These are phyloP conservation scores for Oscheius sp. DNA, from an alignment of 2,888 invertebrate species.

Conservation along the genomic window DNA sequence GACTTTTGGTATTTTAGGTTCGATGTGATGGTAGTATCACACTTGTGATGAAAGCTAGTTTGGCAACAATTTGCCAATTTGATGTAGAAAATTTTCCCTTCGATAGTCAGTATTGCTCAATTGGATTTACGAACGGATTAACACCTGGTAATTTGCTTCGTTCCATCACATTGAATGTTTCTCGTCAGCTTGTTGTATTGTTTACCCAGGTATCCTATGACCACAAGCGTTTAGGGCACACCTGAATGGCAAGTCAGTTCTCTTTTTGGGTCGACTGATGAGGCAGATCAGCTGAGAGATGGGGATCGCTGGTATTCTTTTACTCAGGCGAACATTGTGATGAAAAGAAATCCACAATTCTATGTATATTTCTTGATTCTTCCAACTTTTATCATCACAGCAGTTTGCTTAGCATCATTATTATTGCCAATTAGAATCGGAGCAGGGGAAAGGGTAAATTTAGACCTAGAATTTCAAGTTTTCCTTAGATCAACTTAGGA, in stretches of 20 bases:
- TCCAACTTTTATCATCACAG: background rate
- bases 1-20: too few relatives aligned
- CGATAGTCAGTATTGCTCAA: background rate
- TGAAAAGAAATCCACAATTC: too few relatives aligned
- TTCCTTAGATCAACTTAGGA: background rate
- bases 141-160: background rate
- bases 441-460: background rate
- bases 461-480: background rate
- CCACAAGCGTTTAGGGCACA: background rate
- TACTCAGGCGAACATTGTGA: background rate
- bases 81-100: background rate
- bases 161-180: background rate
- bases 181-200: too few relatives aligned
- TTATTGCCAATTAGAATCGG: background rate
- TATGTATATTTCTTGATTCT: background rate
- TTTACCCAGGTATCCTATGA: too few relatives aligned
- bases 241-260: background rate
- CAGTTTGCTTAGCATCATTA: background rate
- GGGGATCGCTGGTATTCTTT: background rate
- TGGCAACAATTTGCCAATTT: background rate
- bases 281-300: background rate
- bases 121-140: background rate
- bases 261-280: background rate
- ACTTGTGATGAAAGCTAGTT: background rate
- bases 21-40: background rate